A percentile compares a stretch with the other conserved stretches of the same genome.
phyloP scores from a whole-genome alignment of 1,140 invertebrate genomes.

The Zaprionus ghesquierei region DNA sequence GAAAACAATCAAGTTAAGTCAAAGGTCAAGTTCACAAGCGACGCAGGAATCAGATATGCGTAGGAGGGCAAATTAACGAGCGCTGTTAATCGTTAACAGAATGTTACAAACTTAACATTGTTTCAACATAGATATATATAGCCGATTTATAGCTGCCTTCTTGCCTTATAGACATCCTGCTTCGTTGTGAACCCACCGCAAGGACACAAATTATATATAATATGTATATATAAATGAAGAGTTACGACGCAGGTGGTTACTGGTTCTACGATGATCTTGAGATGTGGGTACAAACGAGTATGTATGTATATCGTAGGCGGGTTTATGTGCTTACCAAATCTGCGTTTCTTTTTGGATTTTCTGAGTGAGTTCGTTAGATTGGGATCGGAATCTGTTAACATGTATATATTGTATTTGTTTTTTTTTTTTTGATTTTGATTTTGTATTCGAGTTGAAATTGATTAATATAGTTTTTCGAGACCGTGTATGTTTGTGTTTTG shows the following conservation, averaged over 20 bases:
- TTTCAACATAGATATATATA: background rate
- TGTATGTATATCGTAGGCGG: conserved; percentile 27
- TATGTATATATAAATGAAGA: background rate
- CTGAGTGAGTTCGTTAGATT: conserved; percentile 82
- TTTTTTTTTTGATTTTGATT: conserved; percentile 26
- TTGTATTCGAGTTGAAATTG: conserved; percentile 28
- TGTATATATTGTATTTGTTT: conserved; percentile 1
- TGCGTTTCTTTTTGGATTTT: conserved; percentile 82
- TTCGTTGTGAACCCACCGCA: background rate
- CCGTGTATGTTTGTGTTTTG: conserved; percentile 14
- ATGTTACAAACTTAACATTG: background rate
- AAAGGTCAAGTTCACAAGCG: conserved; percentile 47
- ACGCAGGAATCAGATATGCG: background rate
- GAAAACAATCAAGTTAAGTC: conserved; percentile 12
- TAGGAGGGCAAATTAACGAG: background rate
- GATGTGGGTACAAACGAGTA: background rate
- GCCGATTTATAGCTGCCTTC: background rate
- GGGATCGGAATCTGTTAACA: conserved; percentile 78
- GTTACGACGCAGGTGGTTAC: background rate
- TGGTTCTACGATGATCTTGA: background rate
- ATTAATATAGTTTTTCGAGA: conserved; percentile 28
- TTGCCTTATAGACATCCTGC: background rate
- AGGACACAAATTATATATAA: background rate
- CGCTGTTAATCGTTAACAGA: background rate
- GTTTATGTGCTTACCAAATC: conserved; percentile 77